Evolutionary conservation across 2,113 vertebrate species (phyloP), one percentile per base, ranked within the genome.

Genomic region (Carettochelys insculpta): DNA sequence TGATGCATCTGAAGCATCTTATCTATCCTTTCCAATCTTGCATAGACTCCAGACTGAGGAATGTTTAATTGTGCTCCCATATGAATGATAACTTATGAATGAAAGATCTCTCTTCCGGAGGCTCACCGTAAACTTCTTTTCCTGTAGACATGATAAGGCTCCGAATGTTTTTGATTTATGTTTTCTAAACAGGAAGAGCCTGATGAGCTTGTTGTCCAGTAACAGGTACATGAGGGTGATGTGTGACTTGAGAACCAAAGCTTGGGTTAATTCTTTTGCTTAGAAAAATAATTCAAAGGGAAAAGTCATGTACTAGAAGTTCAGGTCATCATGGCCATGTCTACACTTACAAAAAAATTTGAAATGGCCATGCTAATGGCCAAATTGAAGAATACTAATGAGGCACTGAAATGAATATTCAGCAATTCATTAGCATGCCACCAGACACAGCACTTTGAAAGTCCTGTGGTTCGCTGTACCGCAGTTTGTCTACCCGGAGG

Each of bases 71-170:
- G 84, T 47, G 41, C 25, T 41, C 52, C n/a, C 11, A 41, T 3
- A 38, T 41, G 54, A 86, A 41, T 61, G 41, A 71, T 83, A 80
- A 86, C 56, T 89, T 93, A n/a, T 85, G 56, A 94, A 89, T 89
- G 94, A 92, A 71, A 5, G 41, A 41, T 9, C 1, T 77, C 87
- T 85, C 47, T 90, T 4, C 51, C 88, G 29, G 82, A 71, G 27
- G 4, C 29, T 85, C 73, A 76, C 47, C 77, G 77, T 12, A 80
- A 85, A 80, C 76, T 77, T 38, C 58, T 38, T 2, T 31, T 65
- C 41, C 78, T 52, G 47, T n/a, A 48, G 16, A 43, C 1, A 1
- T 2, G 1, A 6, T 84, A 8, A 85, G 80, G 34, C 79, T 58
- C 48, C 80, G n/a, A 22, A n/a, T 80, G 4, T 51, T 87, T 0